These are phyloP conservation scores for Heteropelma amictum DNA, from an alignment of 2,888 invertebrate genomes.

Conservation along the genomic window DNA sequence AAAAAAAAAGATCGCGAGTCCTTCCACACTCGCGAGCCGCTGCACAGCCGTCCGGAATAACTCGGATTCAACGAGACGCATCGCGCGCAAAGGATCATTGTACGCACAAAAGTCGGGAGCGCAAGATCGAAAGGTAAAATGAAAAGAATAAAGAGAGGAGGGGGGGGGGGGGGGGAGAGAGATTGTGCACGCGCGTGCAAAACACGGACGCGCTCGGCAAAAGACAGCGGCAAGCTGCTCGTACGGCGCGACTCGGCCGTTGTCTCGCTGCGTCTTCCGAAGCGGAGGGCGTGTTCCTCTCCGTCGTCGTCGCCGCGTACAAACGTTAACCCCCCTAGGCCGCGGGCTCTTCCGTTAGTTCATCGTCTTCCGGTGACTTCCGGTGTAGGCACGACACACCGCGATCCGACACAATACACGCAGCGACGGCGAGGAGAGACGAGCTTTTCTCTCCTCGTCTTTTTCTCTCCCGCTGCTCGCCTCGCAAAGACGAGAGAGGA, in stretches of 20 bases:
- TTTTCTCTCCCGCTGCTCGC: background rate
- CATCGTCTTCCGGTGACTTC: conserved; percentile 78
- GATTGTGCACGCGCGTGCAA: background rate
- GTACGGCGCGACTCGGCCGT: background rate
- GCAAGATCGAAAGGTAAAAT: background rate
- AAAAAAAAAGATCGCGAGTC: conserved; percentile 28
- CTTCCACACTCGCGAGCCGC: conserved; percentile 39
- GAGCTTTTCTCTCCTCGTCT: conserved; percentile 7
- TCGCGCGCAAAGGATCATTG: conserved; percentile 41
- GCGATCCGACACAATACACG: conserved; percentile 65
- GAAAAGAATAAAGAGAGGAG: too few relatives aligned
- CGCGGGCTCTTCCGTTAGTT: conserved; percentile 74
- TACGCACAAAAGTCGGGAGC: conserved; percentile 32
- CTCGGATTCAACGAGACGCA: conserved; percentile 46
- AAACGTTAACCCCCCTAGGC: conserved; percentile 56
- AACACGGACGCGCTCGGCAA: background rate
- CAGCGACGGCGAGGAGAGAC: conserved; percentile 34
- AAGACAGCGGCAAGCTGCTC: conserved; percentile 69
- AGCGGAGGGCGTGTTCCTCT: conserved; percentile 60
- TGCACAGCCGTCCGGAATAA: conserved; percentile 34
- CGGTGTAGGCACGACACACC: conserved; percentile 71
- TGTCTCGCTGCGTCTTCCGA: conserved; percentile 57
- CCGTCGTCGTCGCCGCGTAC: conserved; percentile 10
- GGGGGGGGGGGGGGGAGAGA: too few relatives aligned
- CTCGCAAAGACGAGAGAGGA: conserved; percentile 33